Percentiles rank a stretch among this genome's conserved stretches.
phyloP scores from a whole-genome alignment of 2,797 vertebrate genomes.

The Amblyraja radiata region DNA sequence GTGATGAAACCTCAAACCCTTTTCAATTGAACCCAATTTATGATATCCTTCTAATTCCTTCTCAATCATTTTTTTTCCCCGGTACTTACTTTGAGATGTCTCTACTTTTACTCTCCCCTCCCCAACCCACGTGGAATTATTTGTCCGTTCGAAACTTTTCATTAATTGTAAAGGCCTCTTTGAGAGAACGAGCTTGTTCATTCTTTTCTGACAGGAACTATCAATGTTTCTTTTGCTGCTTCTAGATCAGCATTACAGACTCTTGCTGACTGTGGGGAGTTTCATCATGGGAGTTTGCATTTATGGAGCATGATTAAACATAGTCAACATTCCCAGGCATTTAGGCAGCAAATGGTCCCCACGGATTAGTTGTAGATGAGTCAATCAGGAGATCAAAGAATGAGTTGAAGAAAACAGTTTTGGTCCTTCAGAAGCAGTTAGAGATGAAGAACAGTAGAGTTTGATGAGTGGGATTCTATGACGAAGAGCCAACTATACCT shows the following conservation, averaged over 20 bases:
- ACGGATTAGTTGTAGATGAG: not conserved
- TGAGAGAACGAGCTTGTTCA: not conserved
- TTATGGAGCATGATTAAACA: not conserved
- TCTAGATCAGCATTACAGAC: not conserved
- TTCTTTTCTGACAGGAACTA: not conserved
- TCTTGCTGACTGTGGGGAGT: not conserved
- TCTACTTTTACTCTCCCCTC: not conserved
- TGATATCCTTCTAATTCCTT: not conserved
- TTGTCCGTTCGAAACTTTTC: not conserved
- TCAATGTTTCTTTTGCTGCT: not conserved
- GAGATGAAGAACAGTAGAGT: not conserved
- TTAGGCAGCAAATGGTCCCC: not conserved
- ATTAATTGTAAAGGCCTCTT: not conserved
- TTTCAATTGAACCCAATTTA: not conserved
- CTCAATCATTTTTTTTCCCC: not conserved
- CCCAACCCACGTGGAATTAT: not conserved
- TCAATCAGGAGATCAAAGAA: not conserved
- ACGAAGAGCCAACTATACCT: not conserved
- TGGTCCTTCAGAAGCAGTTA: not conserved
- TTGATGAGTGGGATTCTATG: not conserved
- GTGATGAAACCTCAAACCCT: too few relatives aligned
- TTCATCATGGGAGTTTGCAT: not conserved
- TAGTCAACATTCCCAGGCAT: not conserved
- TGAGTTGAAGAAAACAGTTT: not conserved
- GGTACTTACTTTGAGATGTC: not conserved